Base-by-base conservation (phyloP, 2,888 invertebrate genomes). In the Chalcosyrphus nemorum region DNA sequence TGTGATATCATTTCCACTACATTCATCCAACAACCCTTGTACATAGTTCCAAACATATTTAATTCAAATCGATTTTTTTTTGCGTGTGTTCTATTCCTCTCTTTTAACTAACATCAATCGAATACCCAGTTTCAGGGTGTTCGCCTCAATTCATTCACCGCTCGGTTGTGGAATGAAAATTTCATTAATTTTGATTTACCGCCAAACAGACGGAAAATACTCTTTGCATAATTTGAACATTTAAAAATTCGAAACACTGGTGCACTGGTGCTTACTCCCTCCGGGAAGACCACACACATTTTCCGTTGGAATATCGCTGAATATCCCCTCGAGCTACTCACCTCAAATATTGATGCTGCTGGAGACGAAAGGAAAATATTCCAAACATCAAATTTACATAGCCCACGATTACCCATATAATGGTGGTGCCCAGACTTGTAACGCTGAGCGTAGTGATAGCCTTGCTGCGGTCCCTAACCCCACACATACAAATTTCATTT, bases 181-280 rank as follows among this genome's bases (percentile, higher is more conserved):
- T 82, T 66, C 77, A 82, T 82, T 82, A 72, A 82, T 82, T 82
- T 82, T 82, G 81, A 82, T 82, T 82, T 82, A 82, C 77, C 77
- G 61, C 71, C 77, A 71, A 82, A 66, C 81, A 82, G 77, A 77
- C 59, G 81, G 81, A 82, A 77, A 66, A 77, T 54, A 59, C 65
- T 76, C 72, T 77, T 82, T 77, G 81, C 77, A 82, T 82, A 82
- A 82, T 82, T 82, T 72, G 17, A 71, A 66, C 81, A 77, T 81
- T 81, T 47, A 54, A 82, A 54, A 71, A 77, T 77, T 82, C 47
- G 59, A 59, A 82, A 65, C 76, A 81, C 75, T 75, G 75, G 70
- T 75, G 75, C 75, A 81, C 72, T 66, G n/a, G n/a, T n/a, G 29
- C 21, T 45, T 19, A 52, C 38, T 54, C 70, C 65, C 76, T 35